A percentile compares a stretch with the other conserved stretches of the same genome.
These are phyloP conservation scores for Stictonetta naevosa DNA, from an alignment of 2,113 vertebrate species.

Conservation along the genomic window DNA sequence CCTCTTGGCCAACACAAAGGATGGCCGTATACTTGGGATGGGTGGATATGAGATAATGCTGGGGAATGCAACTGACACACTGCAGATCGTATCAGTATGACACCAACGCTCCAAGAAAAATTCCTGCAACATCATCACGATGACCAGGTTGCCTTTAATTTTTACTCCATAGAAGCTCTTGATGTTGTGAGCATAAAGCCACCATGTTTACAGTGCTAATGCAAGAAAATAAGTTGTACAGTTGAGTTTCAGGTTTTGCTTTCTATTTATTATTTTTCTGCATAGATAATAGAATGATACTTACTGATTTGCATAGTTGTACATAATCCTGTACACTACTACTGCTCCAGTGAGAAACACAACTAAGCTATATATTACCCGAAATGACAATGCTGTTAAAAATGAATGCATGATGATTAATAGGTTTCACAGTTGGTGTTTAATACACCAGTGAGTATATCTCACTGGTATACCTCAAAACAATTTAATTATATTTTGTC, in stretches of 20 bases:
- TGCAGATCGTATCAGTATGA: neutral
- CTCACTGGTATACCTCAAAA: neutral
- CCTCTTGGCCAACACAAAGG: neutral
- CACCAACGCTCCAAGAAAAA: neutral
- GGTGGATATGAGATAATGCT: neutral
- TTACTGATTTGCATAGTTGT: neutral
- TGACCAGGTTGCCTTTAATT: neutral
- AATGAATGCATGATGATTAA: neutral
- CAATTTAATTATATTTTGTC: neutral
- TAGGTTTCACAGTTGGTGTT: neutral
- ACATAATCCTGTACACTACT: neutral
- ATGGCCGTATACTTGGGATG: neutral
- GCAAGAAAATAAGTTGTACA: neutral
- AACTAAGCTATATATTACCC: neutral
- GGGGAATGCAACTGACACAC: neutral
- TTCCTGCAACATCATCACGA: neutral
- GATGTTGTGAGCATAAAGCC: neutral
- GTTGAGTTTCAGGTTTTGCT: neutral
- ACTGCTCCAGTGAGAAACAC: neutral
- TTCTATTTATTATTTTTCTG: neutral
- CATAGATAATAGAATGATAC: neutral
- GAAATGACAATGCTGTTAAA: neutral
- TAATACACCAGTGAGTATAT: neutral
- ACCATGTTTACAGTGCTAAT: neutral
- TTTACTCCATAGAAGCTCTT: neutral